phyloP scores from a whole-genome alignment of 2,888 invertebrate species.

The Synergus umbraculus region DNA sequence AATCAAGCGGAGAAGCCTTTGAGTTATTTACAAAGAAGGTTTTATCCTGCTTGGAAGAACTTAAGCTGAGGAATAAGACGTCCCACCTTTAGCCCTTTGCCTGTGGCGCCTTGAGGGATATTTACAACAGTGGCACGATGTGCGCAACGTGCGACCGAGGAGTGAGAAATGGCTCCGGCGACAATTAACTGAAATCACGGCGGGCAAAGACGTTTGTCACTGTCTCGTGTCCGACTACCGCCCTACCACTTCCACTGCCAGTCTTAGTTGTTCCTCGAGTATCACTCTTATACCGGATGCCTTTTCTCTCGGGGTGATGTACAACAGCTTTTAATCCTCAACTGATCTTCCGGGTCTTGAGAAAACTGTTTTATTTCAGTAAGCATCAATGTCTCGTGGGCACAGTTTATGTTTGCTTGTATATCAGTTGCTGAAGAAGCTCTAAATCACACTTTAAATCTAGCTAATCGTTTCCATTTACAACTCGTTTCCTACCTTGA shows the following conservation, averaged over 20 bases:
- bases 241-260: slow-evolving; percentile 42
- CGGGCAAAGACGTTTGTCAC: slow-evolving; percentile 72
- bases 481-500: neutral
- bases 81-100: slow-evolving; percentile 72
- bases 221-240: slow-evolving; percentile 61
- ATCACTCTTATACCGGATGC: slow-evolving; percentile 39
- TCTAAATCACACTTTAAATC: neutral
- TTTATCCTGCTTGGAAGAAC: neutral
- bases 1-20: neutral
- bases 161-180: slow-evolving; percentile 73
- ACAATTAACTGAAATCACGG: slow-evolving; percentile 76
- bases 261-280: slow-evolving; percentile 31
- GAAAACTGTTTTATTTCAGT: neutral
- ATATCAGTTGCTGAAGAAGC: neutral
- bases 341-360: slow-evolving; percentile 21
- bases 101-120: slow-evolving; percentile 69
- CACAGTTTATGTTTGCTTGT: neutral
- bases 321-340: slow-evolving; percentile 35
- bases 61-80: slow-evolving; percentile 59
- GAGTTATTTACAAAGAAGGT: slow-evolving; percentile 28
- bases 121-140: slow-evolving; percentile 66
- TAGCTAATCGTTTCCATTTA: neutral
- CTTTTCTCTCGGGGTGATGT: slow-evolving; percentile 22
- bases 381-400: neutral
- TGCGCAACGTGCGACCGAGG: slow-evolving; percentile 51